phyloP scores from a whole-genome alignment of 2,113 vertebrate species.

The Cranoglanis bouderius region DNA sequence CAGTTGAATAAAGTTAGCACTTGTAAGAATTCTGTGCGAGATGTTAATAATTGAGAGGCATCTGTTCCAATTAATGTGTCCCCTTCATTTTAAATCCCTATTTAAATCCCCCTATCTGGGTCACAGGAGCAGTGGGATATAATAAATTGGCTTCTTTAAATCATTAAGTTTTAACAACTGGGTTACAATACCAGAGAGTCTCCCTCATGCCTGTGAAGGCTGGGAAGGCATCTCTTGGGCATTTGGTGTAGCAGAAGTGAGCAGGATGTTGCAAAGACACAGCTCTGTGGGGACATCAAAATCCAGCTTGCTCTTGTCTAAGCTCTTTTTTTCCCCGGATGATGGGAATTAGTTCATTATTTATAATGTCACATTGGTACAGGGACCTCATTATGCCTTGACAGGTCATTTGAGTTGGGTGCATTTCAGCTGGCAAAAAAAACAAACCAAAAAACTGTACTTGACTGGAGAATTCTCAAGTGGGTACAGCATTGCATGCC shows the following conservation, averaged over 20 bases:
- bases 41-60: slow-evolving; percentile 84
- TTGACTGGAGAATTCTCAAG: slow-evolving; percentile 39
- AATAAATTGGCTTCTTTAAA: slow-evolving; percentile 57
- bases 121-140: slow-evolving; percentile 64
- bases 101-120: slow-evolving; percentile 82
- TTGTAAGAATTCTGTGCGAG: slow-evolving; percentile 72
- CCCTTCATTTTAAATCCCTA: slow-evolving; percentile 80
- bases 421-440: slow-evolving; percentile 28
- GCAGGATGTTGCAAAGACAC: slow-evolving; percentile 24
- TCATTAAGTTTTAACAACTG: slow-evolving; percentile 56
- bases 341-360: slow-evolving; percentile 39
- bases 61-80: slow-evolving; percentile 83
- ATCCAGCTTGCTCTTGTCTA: slow-evolving; percentile 23
- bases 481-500: slow-evolving; percentile 13
- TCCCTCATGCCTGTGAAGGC: slow-evolving; percentile 5
- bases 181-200: slow-evolving; percentile 42
- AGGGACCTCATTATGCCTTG: slow-evolving; percentile 53
- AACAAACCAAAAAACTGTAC: not conserved
- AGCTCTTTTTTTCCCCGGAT: not conserved
- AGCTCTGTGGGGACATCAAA: slow-evolving; percentile 25
- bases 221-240: slow-evolving; percentile 1
- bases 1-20: slow-evolving; percentile 73
- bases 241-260: slow-evolving; percentile 19
- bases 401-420: slow-evolving; percentile 44
- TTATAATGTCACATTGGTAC: slow-evolving; percentile 47